Evolutionary conservation across 2,888 invertebrate species (phyloP).

Genomic region (Melanostoma mellinum): DNA sequence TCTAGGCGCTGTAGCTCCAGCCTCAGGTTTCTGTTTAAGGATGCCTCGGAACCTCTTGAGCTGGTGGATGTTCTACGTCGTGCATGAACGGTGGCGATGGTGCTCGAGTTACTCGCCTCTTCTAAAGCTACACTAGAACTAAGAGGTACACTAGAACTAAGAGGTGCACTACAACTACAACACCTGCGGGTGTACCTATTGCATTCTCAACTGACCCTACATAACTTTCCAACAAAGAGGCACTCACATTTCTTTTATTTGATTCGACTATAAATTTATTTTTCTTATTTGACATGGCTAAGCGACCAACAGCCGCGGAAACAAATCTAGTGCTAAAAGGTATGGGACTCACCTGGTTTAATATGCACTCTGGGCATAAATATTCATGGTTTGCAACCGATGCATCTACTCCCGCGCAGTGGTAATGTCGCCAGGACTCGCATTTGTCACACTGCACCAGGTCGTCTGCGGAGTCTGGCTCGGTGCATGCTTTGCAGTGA

Average conservation of each 20-base stretch:
- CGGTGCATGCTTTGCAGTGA: too few species aligned
- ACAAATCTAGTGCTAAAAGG: background rate
- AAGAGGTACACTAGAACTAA: too few species aligned
- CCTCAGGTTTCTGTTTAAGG: background rate
- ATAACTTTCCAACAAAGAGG: too few species aligned
- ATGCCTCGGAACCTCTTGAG: background rate
- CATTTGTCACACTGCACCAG: slow-evolving; percentile 12
- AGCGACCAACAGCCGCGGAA: background rate
- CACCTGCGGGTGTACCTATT: too few species aligned
- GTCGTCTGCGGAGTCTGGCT: background rate
- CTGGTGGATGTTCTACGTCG: background rate
- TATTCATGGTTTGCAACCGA: background rate
- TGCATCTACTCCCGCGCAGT: background rate
- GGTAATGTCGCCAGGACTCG: background rate
- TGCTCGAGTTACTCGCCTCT: background rate
- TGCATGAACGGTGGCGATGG: background rate
- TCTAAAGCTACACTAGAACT: too few species aligned
- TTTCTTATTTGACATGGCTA: background rate
- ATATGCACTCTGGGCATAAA: background rate
- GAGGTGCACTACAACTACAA: background rate
- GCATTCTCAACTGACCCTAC: too few species aligned
- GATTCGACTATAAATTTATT: background rate
- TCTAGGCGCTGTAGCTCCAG: too few species aligned
- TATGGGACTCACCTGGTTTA: background rate
- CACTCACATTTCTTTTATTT: background rate